phyloP scores from a whole-genome alignment of 1,140 invertebrate species.

The Platorchestia sp. region DNA sequence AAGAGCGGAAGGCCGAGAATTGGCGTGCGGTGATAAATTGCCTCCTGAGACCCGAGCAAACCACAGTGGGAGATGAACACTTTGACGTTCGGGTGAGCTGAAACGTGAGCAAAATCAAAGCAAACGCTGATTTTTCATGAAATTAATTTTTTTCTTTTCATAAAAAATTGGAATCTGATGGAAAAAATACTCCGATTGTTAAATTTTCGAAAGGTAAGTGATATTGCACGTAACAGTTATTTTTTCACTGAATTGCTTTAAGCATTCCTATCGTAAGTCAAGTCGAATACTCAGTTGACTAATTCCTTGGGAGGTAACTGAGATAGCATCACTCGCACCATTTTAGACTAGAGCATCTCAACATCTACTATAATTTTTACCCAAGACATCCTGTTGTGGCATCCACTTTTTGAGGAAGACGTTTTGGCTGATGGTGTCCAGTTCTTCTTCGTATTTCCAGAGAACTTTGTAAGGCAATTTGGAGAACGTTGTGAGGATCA shows the following conservation, averaged over 20 bases:
- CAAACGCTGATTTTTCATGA: neutral
- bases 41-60: conserved; percentile 73
- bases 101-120: neutral
- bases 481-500: conserved; percentile 57
- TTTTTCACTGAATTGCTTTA: neutral
- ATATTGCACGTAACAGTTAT: too few relatives aligned
- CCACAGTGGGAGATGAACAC: conserved; percentile 45
- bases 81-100: conserved; percentile 42
- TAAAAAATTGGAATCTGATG: neutral
- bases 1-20: conserved; percentile 80
- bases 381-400: conserved; percentile 75
- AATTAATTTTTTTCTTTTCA: too few relatives aligned
- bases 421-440: conserved; percentile 72
- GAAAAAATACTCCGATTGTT: neutral
- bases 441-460: conserved; percentile 62
- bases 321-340: neutral
- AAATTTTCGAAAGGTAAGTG: neutral
- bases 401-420: conserved; percentile 78
- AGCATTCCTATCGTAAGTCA: neutral
- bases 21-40: conserved; percentile 79
- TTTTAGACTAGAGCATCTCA: neutral
- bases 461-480: conserved; percentile 59
- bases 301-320: neutral
- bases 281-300: neutral
- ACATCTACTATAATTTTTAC: conserved; percentile 52